Percentiles rank a stretch among this genome's conserved stretches.
phyloP scores from a whole-genome alignment of 2,888 invertebrate genomes.

The Lepas anatifera region DNA sequence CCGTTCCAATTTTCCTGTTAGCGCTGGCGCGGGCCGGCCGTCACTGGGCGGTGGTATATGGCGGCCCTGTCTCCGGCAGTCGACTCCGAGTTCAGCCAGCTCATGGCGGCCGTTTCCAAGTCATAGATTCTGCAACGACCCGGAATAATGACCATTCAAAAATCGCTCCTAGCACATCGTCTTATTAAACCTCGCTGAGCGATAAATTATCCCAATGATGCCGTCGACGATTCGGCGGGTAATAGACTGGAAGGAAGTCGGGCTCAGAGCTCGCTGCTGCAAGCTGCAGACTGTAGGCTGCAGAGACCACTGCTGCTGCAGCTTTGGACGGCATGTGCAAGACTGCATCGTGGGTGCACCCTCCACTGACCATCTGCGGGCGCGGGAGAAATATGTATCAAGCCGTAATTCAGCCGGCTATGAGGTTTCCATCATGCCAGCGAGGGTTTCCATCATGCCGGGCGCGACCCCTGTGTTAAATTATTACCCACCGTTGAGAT shows the following conservation, averaged over 20 bases:
- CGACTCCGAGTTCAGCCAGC: not conserved
- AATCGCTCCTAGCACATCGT: constrained; percentile 6
- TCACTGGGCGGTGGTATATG: not conserved
- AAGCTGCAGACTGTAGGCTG: no score
- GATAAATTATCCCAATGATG: constrained; percentile 5
- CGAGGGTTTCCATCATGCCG: no score
- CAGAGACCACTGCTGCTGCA: no score
- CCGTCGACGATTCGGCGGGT: not conserved
- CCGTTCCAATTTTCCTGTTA: not conserved
- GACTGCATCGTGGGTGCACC: no score
- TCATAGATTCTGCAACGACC: not conserved
- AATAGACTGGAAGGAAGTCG: not conserved
- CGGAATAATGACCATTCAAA: constrained; percentile 9
- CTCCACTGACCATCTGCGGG: no score
- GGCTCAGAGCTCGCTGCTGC: not conserved
- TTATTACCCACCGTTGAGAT: no score
- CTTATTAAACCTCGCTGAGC: constrained; percentile 7
- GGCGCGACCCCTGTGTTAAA: no score
- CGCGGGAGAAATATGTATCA: no score
- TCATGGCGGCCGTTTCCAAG: not conserved
- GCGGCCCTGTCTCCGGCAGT: not conserved
- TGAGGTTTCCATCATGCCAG: no score
- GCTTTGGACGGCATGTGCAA: no score
- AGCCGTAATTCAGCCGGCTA: no score
- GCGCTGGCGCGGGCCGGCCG: no score